Base-by-base conservation (phyloP, 2,888 invertebrate species). In the Tetragnatha montana region DNA sequence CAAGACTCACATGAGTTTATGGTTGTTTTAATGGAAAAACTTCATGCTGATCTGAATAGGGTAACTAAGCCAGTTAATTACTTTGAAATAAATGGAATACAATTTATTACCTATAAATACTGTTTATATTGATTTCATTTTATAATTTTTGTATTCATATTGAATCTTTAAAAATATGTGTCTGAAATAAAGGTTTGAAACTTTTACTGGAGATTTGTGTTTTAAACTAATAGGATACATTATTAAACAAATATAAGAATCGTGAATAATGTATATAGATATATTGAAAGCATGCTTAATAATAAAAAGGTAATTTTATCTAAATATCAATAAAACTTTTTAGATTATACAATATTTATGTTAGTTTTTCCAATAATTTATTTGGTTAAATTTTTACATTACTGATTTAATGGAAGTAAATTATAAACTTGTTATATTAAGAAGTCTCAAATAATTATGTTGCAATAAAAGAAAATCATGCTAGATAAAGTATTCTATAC, bases 1-100 rank as follows among this genome's bases (percentile, higher is more conserved):
- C 97, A 98, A 93, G 98, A 98, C 93, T 96, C 97, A 0, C 97
- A 98, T 94, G 98, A 98, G 94, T 97, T 98, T 93, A 95, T 98
- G 88, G 96, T 96, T 83, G 96, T 97, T 92, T 95, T 98, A 60
- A 95, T 98, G 94, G 97, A 98, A 93, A 97, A 96, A 95, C 94
- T 98, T 92, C 97, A 97, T 93, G 96, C 96, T 89, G 98, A 98
- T 93, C 94, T 98, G 88, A 96, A 96, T 93, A 95, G 95, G 92
- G 95, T 96, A 85, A 50, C 74, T 60, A 14, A 74, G 35, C 19
- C 12, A 0, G 75, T 84, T 35, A 35, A 35, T 35, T 35, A 75
- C 19, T 75, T 14, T 75, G 8, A 0, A 3, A 47, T 76, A 12
- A 19, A 17, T 47, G 49, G 12, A 47, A 14, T n/a, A 17, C 12